phyloP scores from a whole-genome alignment of 2,888 invertebrate species.

The Phaonia tiefii region DNA sequence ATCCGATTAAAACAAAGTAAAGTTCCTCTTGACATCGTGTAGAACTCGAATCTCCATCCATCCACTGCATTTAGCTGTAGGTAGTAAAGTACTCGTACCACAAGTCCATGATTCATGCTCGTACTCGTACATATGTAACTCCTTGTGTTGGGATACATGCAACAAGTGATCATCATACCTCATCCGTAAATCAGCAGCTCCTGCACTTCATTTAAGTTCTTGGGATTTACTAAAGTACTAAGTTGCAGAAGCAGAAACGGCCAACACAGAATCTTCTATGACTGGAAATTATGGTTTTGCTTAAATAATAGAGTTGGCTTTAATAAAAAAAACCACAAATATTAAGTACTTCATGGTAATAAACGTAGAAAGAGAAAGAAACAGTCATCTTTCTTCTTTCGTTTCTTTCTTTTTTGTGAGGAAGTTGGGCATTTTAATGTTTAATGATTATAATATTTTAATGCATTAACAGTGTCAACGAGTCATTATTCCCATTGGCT shows the following conservation, averaged over 20 bases:
- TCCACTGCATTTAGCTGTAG: too few species aligned
- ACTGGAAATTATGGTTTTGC: conserved; percentile 13
- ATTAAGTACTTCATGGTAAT: conserved; percentile 21
- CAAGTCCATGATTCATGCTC: neutral
- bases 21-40: conserved; percentile 51
- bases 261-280: neutral
- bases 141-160: neutral
- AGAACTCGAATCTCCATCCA: neutral
- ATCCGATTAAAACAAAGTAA: conserved; percentile 44
- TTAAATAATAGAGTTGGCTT: conserved; percentile 1
- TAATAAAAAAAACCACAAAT: neutral
- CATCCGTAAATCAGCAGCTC: neutral
- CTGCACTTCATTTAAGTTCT: conserved; percentile 20
- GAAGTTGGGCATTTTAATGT: conserved; percentile 6
- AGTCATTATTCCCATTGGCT: neutral
- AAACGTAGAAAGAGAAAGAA: conserved; percentile 4
- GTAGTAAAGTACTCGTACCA: neutral
- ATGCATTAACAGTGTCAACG: conserved; percentile 6
- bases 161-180: conserved; percentile 19
- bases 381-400: neutral
- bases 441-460: neutral
- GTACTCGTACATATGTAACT: neutral
- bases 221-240: neutral
- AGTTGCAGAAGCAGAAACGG: neutral
- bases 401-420: neutral